A percentile compares a stretch with the other conserved stretches of the same genome.
Conservation (phyloP, 2,888 invertebrate genomes). For the Mythimna pallens region DNA sequence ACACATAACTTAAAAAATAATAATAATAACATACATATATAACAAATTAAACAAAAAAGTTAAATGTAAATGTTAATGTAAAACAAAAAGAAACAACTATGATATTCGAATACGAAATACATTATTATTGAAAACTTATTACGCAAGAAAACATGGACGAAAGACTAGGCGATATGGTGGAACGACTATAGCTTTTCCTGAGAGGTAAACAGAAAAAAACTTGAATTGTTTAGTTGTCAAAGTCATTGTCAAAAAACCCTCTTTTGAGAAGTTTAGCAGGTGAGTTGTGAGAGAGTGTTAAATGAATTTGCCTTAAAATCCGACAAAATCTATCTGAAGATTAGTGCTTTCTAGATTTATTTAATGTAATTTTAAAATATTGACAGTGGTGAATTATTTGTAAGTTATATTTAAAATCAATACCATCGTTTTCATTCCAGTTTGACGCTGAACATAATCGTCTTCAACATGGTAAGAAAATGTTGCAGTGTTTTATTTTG, state of each 20-base stretch:
- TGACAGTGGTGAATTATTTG: conserved; percentile 8
- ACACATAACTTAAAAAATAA: no score
- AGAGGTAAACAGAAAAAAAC: no score
- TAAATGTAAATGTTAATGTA: no score
- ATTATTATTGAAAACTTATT: no score
- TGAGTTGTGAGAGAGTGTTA: conserved; percentile 64
- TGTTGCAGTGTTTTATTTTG: not conserved
- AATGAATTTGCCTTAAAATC: conserved; percentile 46
- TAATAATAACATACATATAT: no score
- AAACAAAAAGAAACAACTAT: no score
- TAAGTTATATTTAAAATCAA: conserved; percentile 61
- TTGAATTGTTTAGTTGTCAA: conserved; percentile 8
- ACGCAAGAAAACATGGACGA: no score
- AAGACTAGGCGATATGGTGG: no score
- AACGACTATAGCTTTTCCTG: no score
- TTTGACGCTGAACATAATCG: conserved; percentile 61
- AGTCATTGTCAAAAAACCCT: conserved; percentile 61
- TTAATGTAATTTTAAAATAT: not conserved
- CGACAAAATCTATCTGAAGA: conserved; percentile 65
- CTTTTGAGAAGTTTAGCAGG: conserved; percentile 79
- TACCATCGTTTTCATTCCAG: conserved; percentile 71
- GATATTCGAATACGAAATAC: no score
- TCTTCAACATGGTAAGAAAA: conserved; percentile 78
- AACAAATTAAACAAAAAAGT: no score
- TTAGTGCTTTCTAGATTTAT: conserved; percentile 30